phyloP scores from a whole-genome alignment of 1,140 invertebrate genomes.

The Lepidurus couesii region DNA sequence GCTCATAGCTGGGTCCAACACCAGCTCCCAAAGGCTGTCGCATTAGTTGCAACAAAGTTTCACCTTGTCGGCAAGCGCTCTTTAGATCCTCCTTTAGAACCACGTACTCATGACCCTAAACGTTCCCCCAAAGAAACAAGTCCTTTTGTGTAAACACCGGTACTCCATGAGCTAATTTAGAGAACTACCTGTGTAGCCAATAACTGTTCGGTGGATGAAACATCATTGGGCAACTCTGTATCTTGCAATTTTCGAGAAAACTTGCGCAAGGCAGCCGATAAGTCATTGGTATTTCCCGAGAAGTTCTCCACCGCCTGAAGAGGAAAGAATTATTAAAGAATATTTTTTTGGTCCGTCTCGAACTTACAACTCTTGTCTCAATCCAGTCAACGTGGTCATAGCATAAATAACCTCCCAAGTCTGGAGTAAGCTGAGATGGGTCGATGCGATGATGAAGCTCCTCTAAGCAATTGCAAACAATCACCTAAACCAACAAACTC shows the following conservation, averaged over 20 bases:
- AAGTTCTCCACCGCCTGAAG: slow-evolving; percentile 90
- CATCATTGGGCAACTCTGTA: slow-evolving; percentile 78
- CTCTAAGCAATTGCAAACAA: slow-evolving; percentile 65
- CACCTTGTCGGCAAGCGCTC: slow-evolving; percentile 73
- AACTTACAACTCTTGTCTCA: slow-evolving; percentile 84
- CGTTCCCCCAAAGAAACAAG: neutral
- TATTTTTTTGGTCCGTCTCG: neutral
- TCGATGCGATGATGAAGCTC: slow-evolving; percentile 84
- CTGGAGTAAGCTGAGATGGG: slow-evolving; percentile 73
- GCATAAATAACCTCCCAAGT: slow-evolving; percentile 77
- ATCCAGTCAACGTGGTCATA: slow-evolving; percentile 96
- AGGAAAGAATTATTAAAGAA: slow-evolving; percentile 32
- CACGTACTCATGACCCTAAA: slow-evolving; percentile 52
- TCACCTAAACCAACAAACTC: slow-evolving; percentile 42
- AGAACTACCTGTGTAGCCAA: slow-evolving; percentile 56
- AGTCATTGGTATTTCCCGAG: slow-evolving; percentile 78
- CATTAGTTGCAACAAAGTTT: slow-evolving; percentile 67
- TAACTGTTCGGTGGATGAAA: slow-evolving; percentile 62
- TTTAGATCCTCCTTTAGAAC: slow-evolving; percentile 71
- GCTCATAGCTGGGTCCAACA: slow-evolving; percentile 41
- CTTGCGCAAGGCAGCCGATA: slow-evolving; percentile 72
- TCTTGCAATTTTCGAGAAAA: slow-evolving; percentile 74
- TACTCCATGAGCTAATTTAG: slow-evolving; percentile 13
- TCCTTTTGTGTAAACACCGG: neutral
- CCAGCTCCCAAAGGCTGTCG: slow-evolving; percentile 47